phyloP scores from a whole-genome alignment of 2,113 vertebrate genomes.

The Enhydra lutris region DNA sequence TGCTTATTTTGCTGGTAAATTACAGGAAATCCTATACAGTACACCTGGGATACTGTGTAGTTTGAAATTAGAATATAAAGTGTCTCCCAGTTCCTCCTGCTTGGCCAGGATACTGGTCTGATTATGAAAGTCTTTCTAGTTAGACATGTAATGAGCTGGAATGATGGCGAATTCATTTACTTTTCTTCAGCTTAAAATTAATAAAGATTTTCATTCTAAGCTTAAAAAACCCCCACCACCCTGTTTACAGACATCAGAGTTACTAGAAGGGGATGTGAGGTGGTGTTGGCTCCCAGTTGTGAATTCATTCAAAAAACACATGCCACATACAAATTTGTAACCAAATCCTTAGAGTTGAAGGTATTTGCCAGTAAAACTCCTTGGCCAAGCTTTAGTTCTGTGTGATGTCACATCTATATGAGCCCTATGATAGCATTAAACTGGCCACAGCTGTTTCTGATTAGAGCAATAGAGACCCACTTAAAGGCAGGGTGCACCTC shows the following conservation, averaged over 20 bases:
- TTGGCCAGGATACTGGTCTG: conserved; percentile 74
- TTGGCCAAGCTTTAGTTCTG: conserved; percentile 74
- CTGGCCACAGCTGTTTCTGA: conserved; percentile 79
- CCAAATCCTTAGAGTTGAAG: conserved; percentile 75
- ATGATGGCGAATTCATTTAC: conserved; percentile 63
- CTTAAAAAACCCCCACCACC: background rate
- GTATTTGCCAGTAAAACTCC: conserved; percentile 78
- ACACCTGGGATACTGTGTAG: conserved; percentile 85
- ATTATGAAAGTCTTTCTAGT: conserved; percentile 71
- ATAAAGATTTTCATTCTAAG: conserved; percentile 72
- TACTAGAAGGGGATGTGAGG: conserved; percentile 59
- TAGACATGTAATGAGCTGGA: conserved; percentile 71
- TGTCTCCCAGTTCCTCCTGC: conserved; percentile 78
- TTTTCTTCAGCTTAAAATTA: conserved; percentile 72
- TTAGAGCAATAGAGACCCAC: conserved; percentile 60
- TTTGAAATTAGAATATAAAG: conserved; percentile 85
- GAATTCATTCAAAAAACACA: conserved; percentile 71
- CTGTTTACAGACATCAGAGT: conserved; percentile 61
- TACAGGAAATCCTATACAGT: conserved; percentile 86
- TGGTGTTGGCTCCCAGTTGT: conserved; percentile 48
- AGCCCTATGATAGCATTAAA: conserved; percentile 78
- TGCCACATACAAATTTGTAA: conserved; percentile 75
- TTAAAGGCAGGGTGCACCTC: conserved; percentile 42
- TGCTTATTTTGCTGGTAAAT: conserved; percentile 87
- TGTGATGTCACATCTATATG: conserved; percentile 77